Percentiles rank a stretch among this genome's conserved stretches.
Evolutionary conservation across 2,797 vertebrate species (phyloP).

Genomic region (Coranthus polyacanthus): DNA sequence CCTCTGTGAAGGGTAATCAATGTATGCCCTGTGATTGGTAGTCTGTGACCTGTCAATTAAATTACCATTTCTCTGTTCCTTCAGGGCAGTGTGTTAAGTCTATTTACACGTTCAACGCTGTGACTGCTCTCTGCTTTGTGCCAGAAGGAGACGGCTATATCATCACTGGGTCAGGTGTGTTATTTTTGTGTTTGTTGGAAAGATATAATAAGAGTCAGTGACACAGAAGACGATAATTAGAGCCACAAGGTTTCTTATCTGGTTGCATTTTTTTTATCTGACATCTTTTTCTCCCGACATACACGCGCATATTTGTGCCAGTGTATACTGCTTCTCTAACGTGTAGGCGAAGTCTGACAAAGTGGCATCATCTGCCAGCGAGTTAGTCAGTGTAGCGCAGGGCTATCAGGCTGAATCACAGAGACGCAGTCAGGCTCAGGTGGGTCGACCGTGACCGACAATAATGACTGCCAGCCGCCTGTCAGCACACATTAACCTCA

Average conservation of each 20-base stretch:
- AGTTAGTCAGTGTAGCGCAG: constrained; percentile 37
- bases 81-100: constrained; percentile 88
- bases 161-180: constrained; percentile 85
- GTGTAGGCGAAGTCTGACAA: constrained; percentile 20
- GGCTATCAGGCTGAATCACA: constrained; percentile 41
- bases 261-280: constrained; percentile 1
- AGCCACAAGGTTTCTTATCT: constrained; percentile 1
- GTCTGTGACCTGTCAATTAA: constrained; percentile 57
- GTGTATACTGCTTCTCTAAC: constrained; percentile 15
- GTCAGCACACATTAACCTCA: constrained; percentile 72
- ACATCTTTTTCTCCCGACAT: neutral
- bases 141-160: constrained; percentile 84
- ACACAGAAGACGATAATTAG: constrained; percentile 29
- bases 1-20: constrained; percentile 33
- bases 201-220: constrained; percentile 2
- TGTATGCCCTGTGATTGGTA: constrained; percentile 41
- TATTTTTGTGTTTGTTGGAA: constrained; percentile 8
- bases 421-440: constrained; percentile 72
- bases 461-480: constrained; percentile 74
- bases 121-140: constrained; percentile 85
- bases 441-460: constrained; percentile 61
- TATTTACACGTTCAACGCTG: constrained; percentile 87
- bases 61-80: constrained; percentile 59
- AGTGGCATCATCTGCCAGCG: constrained; percentile 41
- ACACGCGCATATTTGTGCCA: neutral